Base-by-base conservation (phyloP, 2,797 vertebrate genomes). In the Diceros bicornis region DNA sequence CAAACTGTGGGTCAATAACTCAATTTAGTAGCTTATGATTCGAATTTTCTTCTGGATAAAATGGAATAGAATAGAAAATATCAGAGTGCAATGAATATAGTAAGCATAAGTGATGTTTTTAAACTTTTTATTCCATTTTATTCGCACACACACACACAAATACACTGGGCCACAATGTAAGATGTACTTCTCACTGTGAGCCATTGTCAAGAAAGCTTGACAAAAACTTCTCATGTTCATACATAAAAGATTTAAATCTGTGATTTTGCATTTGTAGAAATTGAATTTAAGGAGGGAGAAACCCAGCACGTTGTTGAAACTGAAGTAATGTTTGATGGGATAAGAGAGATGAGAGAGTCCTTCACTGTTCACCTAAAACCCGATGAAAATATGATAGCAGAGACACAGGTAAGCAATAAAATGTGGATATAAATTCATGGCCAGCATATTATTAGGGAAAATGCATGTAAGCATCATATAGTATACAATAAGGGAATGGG, bases 361-460 rank as follows among this genome's bases (percentile, higher is more conserved):
- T 99, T 99, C 97, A 99, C 99, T 13, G 99, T 99, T 93, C 99
- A 99, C 91, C 98, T 99, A 92, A 99, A 99, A 92, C 99, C 99
- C 1, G 99, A 99, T 95, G 99, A 99, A 97, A 99, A 99, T 97
- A 99, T 99, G 99, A 98, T 99, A 29, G 99, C 99, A 84, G 99
- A 99, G 98, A 99, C 99, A 10, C 99, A 99, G 99, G 99, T 99
- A 97, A 97, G 29, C 94, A 87, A 6, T 29, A 17, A 6, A 2
- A 14, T 23, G 12, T 37, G 20, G 7, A 11, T 29, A 12, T 3
- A 32, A 79, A 44, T 11, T 74, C 25, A 6, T 17, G 6, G 13
- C 78, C 14, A 44, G 10, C 23, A 9, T 71, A 66, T 55, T 69
- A 9, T 37, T 16, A 47, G 20, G 74, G 47, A 47, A 55, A 62